Conservation (phyloP, 1,140 invertebrate species). For the Armadillidium nasatum region DNA sequence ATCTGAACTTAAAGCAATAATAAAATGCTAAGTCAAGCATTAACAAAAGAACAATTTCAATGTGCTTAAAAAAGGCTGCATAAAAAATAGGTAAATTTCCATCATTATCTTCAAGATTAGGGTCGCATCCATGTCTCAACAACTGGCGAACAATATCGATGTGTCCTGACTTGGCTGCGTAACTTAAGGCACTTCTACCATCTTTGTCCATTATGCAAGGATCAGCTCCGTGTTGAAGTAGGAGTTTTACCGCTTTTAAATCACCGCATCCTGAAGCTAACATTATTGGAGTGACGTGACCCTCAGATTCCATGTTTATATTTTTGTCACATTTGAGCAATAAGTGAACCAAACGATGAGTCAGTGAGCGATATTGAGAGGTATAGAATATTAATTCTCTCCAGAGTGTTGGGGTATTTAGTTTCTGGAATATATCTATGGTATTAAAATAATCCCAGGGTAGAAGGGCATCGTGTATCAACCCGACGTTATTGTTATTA, state of each 20-base stretch:
- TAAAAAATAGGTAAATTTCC: constrained; percentile 39
- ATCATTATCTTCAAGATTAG: constrained; percentile 30
- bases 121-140: constrained; percentile 8
- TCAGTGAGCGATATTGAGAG: constrained; percentile 1
- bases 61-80: constrained; percentile 32
- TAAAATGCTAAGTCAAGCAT: constrained; percentile 41
- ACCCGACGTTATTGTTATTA: constrained; percentile 30
- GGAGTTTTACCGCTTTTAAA: constrained; percentile 19
- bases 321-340: constrained; percentile 26
- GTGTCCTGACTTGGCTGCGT: constrained; percentile 35
- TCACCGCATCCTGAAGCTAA: constrained; percentile 32
- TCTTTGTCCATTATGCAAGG: constrained; percentile 10
- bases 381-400: constrained; percentile 33
- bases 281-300: constrained; percentile 37
- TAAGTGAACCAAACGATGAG: constrained; percentile 7
- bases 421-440: constrained; percentile 36
- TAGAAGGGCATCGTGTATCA: constrained; percentile 35
- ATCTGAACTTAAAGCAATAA: neutral
- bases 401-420: constrained; percentile 33
- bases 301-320: constrained; percentile 19
- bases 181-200: constrained; percentile 34
- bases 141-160: constrained; percentile 24
- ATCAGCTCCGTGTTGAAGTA: constrained; percentile 27
- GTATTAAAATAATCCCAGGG: constrained; percentile 41
- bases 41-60: constrained; percentile 32